These are phyloP conservation scores for Ispidina lecontei DNA, from an alignment of 2,797 vertebrate genomes.

Conservation along the genomic window DNA sequence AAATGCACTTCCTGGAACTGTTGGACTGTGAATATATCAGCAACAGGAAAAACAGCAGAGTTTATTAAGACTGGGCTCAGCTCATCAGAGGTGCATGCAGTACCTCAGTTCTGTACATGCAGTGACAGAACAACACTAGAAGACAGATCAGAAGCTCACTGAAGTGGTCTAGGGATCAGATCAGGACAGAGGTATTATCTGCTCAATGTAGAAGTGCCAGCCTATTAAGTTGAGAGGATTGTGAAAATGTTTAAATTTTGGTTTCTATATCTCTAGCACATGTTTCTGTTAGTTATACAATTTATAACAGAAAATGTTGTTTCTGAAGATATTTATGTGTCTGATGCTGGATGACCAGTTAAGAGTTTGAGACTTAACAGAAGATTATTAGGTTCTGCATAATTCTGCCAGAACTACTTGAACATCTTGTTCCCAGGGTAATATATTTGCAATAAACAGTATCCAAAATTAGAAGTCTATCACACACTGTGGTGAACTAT, in stretches of 20 bases:
- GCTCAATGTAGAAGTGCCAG: not conserved
- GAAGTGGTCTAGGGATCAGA: not conserved
- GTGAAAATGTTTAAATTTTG: not conserved
- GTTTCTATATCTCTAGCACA: not conserved
- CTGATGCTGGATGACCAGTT: not conserved
- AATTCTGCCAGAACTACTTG: not conserved
- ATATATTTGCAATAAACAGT: not conserved
- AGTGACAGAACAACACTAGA: not conserved
- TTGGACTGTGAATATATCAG: not conserved
- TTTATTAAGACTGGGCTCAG: not conserved
- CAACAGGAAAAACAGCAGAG: not conserved
- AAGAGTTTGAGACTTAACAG: not conserved
- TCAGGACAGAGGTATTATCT: not conserved
- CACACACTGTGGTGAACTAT: not conserved
- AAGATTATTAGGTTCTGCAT: not conserved
- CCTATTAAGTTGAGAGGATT: not conserved
- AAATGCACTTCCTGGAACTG: not conserved
- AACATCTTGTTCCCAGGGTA: not conserved
- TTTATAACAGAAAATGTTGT: not conserved
- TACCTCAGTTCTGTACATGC: too few species aligned
- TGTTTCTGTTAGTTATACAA: not conserved
- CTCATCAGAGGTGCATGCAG: not conserved
- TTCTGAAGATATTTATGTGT: not conserved
- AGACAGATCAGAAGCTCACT: not conserved
- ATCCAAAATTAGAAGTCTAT: not conserved